Evolutionary conservation across 2,113 vertebrate genomes (phyloP).

Genomic region (Pollimyrus isidori): DNA sequence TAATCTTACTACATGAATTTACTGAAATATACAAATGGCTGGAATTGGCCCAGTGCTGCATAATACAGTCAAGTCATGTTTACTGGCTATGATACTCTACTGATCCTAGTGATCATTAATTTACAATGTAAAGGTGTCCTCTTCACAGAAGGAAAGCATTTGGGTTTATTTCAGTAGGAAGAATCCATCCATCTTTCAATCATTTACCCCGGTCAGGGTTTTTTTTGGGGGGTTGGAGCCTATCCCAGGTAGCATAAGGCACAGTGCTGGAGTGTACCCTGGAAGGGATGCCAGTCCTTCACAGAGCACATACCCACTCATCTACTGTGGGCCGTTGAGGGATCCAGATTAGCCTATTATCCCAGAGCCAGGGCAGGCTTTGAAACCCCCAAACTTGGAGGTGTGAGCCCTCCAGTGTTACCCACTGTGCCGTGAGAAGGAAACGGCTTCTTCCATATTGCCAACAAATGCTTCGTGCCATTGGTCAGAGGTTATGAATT

Average conservation of each 20-base stretch:
- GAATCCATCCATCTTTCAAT: neutral
- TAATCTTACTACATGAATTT: neutral
- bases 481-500: neutral
- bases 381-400: neutral
- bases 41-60: neutral
- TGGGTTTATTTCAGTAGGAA: neutral
- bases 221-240: neutral
- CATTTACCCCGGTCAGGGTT: neutral
- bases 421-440: neutral
- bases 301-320: neutral
- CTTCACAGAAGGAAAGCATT: neutral
- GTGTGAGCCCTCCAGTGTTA: neutral
- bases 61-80: neutral
- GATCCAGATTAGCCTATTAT: neutral
- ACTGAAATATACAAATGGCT: neutral
- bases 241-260: neutral
- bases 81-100: neutral
- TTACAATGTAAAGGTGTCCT: neutral
- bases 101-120: neutral
- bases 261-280: neutral
- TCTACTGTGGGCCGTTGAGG: neutral
- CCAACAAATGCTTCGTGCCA: neutral
- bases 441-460: neutral
- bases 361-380: neutral
- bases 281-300: neutral